phyloP scores from a whole-genome alignment of 2,888 invertebrate species.

The Nemotelus pantherinus region DNA sequence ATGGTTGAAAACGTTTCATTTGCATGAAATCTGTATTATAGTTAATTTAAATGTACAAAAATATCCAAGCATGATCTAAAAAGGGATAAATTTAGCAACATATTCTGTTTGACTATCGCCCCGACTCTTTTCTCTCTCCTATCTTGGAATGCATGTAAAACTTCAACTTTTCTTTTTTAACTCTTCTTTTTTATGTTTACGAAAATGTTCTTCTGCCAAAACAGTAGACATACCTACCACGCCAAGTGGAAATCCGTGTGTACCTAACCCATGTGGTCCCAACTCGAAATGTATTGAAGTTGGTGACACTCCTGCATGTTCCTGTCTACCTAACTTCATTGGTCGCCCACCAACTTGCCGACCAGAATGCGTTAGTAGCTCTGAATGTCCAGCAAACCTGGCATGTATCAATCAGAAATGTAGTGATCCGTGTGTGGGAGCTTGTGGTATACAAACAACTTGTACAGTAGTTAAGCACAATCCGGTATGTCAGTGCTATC shows the following conservation, averaged over 20 bases:
- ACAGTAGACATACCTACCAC: slow-evolving; percentile 63
- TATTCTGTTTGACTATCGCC: slow-evolving; percentile 25
- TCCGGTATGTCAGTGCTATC: slow-evolving; percentile 78
- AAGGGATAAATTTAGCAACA: neutral
- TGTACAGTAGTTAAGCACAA: slow-evolving; percentile 82
- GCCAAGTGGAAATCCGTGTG: slow-evolving; percentile 78
- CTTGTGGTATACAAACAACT: slow-evolving; percentile 78
- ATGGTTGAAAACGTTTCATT: too few species aligned
- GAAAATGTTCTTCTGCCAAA: slow-evolving; percentile 36
- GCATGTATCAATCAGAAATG: slow-evolving; percentile 84
- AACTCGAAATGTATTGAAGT: slow-evolving; percentile 84
- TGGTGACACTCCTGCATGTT: slow-evolving; percentile 82
- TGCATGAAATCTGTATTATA: too few species aligned
- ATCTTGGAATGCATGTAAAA: slow-evolving; percentile 37
- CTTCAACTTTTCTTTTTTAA: slow-evolving; percentile 39
- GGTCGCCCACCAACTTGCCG: slow-evolving; percentile 88
- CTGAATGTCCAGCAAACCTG: slow-evolving; percentile 78
- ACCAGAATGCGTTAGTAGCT: slow-evolving; percentile 77
- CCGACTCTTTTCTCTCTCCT: slow-evolving; percentile 11
- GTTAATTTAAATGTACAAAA: too few species aligned
- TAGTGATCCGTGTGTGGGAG: slow-evolving; percentile 80
- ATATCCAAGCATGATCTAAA: too few species aligned
- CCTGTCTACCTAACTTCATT: slow-evolving; percentile 80
- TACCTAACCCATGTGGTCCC: slow-evolving; percentile 85
- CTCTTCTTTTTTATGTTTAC: slow-evolving; percentile 48